Percentiles rank a stretch among this genome's conserved stretches.
Evolutionary conservation across 1,140 invertebrate genomes (phyloP).

Genomic region (Brachionus paranguensis): DNA sequence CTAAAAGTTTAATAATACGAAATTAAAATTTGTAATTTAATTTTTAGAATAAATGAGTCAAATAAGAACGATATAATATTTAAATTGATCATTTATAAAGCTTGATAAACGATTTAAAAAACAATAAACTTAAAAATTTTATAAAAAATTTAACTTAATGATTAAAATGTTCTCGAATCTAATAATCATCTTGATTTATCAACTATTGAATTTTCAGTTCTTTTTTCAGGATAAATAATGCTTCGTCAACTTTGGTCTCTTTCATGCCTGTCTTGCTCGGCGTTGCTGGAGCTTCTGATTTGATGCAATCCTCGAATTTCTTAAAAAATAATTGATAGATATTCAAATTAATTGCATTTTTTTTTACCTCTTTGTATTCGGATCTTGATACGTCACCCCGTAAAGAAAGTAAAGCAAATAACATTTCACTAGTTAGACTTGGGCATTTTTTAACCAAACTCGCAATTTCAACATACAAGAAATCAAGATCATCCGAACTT

Average conservation of each 20-base stretch:
- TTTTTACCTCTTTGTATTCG: constrained; percentile 11
- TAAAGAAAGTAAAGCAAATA: constrained; percentile 14
- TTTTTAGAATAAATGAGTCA: too few species aligned
- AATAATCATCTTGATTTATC: neutral
- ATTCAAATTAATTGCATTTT: too few species aligned
- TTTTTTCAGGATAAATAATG: neutral
- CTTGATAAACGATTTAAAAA: neutral
- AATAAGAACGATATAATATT: neutral
- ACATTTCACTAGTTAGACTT: constrained; percentile 29
- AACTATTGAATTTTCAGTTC: constrained; percentile 18
- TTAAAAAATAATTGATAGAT: neutral
- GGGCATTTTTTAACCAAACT: constrained; percentile 33
- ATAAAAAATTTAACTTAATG: neutral
- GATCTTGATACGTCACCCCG: constrained; percentile 23
- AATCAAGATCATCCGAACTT: constrained; percentile 11
- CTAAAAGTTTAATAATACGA: too few species aligned
- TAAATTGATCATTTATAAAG: too few species aligned
- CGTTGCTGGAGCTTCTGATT: neutral
- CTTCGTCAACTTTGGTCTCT: neutral
- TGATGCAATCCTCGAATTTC: constrained; percentile 30
- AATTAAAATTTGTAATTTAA: too few species aligned
- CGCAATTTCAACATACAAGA: neutral
- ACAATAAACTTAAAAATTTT: neutral
- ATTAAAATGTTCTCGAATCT: too few species aligned
- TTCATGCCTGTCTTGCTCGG: neutral